Conservation (phyloP, 2,888 invertebrate genomes). For the Suillia variegata region DNA sequence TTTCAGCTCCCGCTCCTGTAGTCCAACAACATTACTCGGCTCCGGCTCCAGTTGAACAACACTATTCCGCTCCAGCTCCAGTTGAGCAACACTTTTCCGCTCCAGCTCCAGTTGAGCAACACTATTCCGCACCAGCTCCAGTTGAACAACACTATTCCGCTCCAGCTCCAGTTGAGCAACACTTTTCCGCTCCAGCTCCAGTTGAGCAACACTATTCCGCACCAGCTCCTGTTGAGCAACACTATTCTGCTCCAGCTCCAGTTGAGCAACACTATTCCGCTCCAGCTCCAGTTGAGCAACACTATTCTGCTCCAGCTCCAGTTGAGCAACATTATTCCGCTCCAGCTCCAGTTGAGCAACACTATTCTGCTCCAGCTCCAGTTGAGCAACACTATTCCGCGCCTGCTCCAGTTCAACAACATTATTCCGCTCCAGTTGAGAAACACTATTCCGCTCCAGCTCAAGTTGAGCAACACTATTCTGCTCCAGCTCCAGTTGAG, state of each 20-base stretch:
- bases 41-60: too few species aligned
- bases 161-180: constrained; percentile 1
- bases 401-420: constrained; percentile 24
- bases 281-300: neutral
- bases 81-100: constrained; percentile 25
- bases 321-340: constrained; percentile 1
- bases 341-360: constrained; percentile 14
- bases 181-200: constrained; percentile 14
- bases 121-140: constrained; percentile 24
- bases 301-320: constrained; percentile 19
- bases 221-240: constrained; percentile 13
- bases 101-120: constrained; percentile 23
- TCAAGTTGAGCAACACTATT: constrained; percentile 21
- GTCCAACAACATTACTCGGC: neutral
- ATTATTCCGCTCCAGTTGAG: constrained; percentile 30
- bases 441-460: constrained; percentile 27
- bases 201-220: constrained; percentile 29
- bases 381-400: constrained; percentile 24
- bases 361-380: constrained; percentile 23
- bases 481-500: constrained; percentile 23
- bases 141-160: constrained; percentile 17
- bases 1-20: constrained; percentile 10
- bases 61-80: constrained; percentile 28
- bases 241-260: constrained; percentile 15
- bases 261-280: constrained; percentile 8